Evolutionary conservation across 2,888 invertebrate genomes (phyloP).

Genomic region (Dione juno): DNA sequence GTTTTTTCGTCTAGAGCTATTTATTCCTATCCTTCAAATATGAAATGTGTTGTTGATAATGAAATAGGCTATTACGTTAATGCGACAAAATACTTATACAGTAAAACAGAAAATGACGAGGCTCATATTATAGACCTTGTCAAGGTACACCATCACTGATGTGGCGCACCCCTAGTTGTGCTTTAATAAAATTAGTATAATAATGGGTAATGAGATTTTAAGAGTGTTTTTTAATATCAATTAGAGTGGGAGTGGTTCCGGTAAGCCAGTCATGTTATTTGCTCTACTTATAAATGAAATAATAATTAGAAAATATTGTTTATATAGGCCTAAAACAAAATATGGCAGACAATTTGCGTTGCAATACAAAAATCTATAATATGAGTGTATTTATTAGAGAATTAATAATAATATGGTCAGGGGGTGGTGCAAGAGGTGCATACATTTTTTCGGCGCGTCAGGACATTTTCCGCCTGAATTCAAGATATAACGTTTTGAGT

Average conservation of each 20-base stretch:
- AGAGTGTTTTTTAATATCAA: constrained; percentile 24
- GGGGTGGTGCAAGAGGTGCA: no score
- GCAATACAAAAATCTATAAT: no score
- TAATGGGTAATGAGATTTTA: constrained; percentile 24
- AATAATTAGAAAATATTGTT: not conserved
- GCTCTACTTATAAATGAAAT: not conserved
- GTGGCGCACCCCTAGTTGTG: constrained; percentile 27
- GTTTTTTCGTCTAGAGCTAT: not conserved
- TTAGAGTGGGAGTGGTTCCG: constrained; percentile 28
- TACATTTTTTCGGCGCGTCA: no score
- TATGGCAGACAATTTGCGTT: no score
- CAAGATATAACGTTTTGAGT: no score
- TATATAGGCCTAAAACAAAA: not conserved
- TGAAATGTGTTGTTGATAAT: not conserved
- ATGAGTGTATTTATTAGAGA: no score
- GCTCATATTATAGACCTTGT: constrained; percentile 5
- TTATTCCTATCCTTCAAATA: not conserved
- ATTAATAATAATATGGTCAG: no score
- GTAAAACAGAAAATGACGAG: constrained; percentile 11
- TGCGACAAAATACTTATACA: not conserved
- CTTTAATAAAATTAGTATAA: constrained; percentile 32
- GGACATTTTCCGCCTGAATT: no score
- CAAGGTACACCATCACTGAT: constrained; percentile 22
- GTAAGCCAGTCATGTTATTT: not conserved
- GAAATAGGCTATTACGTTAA: not conserved